Base-by-base conservation (phyloP, 2,888 invertebrate genomes). In the Timandra comae region DNA sequence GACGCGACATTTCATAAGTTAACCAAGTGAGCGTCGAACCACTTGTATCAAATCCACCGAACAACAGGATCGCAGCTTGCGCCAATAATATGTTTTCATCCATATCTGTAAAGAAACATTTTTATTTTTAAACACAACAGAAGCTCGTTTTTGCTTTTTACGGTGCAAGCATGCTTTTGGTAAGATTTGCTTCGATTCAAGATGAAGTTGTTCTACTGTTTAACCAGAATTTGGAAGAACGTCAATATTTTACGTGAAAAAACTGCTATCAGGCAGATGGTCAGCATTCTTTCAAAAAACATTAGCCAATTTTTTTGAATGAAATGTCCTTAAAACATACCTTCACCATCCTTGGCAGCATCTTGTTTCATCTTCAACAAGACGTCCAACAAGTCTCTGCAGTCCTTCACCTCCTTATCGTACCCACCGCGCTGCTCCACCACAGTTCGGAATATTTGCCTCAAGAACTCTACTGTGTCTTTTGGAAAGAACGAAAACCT, bases 401-500 rank as follows among this genome's bases (percentile, higher is more conserved):
- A 48, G 0, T 49, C 48, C 1, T 46, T 37, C 6, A 38, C 40
- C 9, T 35, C 35, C 3, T 38, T 35, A 3, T 56, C 46, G 38
- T 30, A 56, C 0, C 57, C 61, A 0, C 64, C 66, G 1, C 73
- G 47, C 29, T 71, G 59, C 2, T 46, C 36, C 1, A 68, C 55
- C 2, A 73, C 52, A 2, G 32, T 11, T 1, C 48, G 41, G 29
- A 64, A 68, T 1, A 74, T 27, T 7, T 48, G 49, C 6, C 36
- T 56, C 20, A 78, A 63, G 40, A 59, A 71, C 0, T 39, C 39
- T 0, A 49, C 56, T 0, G 66, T 44, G 0, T 55, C 22, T 12
- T 59, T 65, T 0, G 78, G 74, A 40, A 75, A 76, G 0, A 75
- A 49, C 1, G 53, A 49, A 19, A 78, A 75, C 11, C 78, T 79